phyloP scores from a whole-genome alignment of 2,888 invertebrate species.

The Luperina nickerlii region DNA sequence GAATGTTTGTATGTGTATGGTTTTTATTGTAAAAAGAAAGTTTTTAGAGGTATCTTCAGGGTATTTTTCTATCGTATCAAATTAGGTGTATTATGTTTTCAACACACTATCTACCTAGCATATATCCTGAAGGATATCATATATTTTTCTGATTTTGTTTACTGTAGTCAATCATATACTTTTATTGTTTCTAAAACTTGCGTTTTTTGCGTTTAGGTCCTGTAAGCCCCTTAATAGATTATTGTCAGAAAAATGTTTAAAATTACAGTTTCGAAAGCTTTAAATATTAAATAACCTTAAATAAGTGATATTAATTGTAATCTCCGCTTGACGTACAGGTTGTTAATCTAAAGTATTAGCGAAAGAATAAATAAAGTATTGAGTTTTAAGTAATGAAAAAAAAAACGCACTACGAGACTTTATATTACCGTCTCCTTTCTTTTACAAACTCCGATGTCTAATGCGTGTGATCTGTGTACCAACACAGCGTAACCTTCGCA shows the following conservation, averaged over 20 bases:
- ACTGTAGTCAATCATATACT: too few relatives aligned
- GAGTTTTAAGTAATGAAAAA: background rate
- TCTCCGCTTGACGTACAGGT: background rate
- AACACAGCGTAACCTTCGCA: constrained; percentile 60
- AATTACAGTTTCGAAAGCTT: background rate
- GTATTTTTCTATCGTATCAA: too few relatives aligned
- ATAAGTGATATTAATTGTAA: background rate
- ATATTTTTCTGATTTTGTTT: too few relatives aligned
- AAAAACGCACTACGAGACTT: background rate
- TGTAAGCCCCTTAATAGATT: background rate
- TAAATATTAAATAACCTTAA: background rate
- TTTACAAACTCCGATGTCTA: constrained; percentile 43
- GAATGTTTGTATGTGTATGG: too few relatives aligned
- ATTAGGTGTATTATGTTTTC: too few relatives aligned
- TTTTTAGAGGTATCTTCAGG: too few relatives aligned
- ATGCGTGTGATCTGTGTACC: constrained; percentile 62
- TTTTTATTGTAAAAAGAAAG: too few relatives aligned
- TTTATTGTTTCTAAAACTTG: too few relatives aligned
- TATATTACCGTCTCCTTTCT: constrained; percentile 27
- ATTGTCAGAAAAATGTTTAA: background rate
- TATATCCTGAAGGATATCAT: too few relatives aligned
- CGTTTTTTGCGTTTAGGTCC: too few relatives aligned
- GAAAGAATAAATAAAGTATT: background rate
- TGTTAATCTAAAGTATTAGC: background rate
- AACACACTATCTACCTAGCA: too few relatives aligned